These are phyloP conservation scores for Phrynocephalus vlangalii DNA, from an alignment of 2,797 vertebrate genomes.

Conservation along the genomic window DNA sequence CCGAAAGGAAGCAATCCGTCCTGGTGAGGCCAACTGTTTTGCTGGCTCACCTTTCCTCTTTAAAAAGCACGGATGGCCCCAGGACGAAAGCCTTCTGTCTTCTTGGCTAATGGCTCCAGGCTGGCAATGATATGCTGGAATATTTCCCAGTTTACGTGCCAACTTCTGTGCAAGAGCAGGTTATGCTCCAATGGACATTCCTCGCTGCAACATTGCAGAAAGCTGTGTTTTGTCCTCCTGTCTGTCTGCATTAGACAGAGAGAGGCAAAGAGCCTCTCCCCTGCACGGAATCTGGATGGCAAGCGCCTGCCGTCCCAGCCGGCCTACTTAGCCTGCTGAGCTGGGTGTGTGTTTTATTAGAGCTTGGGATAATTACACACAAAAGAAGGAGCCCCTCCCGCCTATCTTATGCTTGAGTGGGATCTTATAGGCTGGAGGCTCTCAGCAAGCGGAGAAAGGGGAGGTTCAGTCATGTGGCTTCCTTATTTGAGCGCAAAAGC, in stretches of 20 bases:
- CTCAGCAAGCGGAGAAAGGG: constrained; percentile 41
- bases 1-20: neutral
- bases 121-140: constrained; percentile 21
- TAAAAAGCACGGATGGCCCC: neutral
- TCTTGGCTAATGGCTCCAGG: constrained; percentile 14
- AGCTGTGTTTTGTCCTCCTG: constrained; percentile 65
- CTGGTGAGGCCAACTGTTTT: neutral
- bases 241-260: constrained; percentile 66
- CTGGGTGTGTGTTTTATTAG: constrained; percentile 69
- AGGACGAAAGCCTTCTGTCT: neutral
- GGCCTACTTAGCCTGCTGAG: constrained; percentile 65
- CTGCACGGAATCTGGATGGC: constrained; percentile 54
- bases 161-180: constrained; percentile 39
- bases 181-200: constrained; percentile 47
- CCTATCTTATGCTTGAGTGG: constrained; percentile 63
- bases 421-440: constrained; percentile 62
- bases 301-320: constrained; percentile 43
- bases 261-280: constrained; percentile 60
- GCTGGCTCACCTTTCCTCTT: neutral
- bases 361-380: constrained; percentile 65
- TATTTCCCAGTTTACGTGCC: constrained; percentile 29
- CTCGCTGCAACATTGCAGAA: constrained; percentile 59
- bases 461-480: constrained; percentile 55
- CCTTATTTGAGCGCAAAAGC: constrained; percentile 71
- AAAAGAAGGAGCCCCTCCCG: constrained; percentile 62